Base-by-base conservation (phyloP, 2,888 invertebrate genomes). In the Carpatolechia fugitivella region DNA sequence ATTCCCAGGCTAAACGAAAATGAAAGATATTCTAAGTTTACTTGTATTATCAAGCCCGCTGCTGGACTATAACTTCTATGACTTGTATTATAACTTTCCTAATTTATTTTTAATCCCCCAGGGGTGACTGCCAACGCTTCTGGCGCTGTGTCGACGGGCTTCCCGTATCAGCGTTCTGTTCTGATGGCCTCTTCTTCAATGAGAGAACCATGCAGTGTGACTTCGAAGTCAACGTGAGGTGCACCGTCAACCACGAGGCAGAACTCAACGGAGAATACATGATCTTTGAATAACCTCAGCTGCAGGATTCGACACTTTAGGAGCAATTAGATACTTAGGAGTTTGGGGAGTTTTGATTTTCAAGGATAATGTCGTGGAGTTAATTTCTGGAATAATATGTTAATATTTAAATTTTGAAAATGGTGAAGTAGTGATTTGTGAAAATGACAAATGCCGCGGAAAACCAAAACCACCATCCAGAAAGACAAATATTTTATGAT, bases 181-280 rank as follows among this genome's bases (percentile, higher is more conserved):
- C 81, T 0, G 89, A 89, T 49, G 90, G 90, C 0, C 72, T 90
- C 0, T 86, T 76, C 72, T 90, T 89, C 79, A 88, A 88, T 67
- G 74, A 76, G 11, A 50, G 54, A 0, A 74, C 73, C 0, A 76
- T 84, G 36, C 85, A 85, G 57, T 90, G 90, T 54, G 90, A 90
- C 67, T 83, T 79, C 63, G 89, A 88, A 55, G 85, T 81, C 1
- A 90, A 89, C 54, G 78, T 75, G 0, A 74, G 72, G 2, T 90
- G 90, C 53, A 14, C 53, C 0, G 66, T 71, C 0, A 56, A 68
- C 3, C 63, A 71, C 0, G 73, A 72, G 2, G 80, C 82, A 36
- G 89, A 90, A 35, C 56, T 90, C 0, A 60, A 76, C 3, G 81
- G 76, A 7, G 89, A 88, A 54, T 89, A 79, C 62, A 78, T 88